phyloP scores from a whole-genome alignment of 2,113 vertebrate genomes.

The Tetrao urogallus region DNA sequence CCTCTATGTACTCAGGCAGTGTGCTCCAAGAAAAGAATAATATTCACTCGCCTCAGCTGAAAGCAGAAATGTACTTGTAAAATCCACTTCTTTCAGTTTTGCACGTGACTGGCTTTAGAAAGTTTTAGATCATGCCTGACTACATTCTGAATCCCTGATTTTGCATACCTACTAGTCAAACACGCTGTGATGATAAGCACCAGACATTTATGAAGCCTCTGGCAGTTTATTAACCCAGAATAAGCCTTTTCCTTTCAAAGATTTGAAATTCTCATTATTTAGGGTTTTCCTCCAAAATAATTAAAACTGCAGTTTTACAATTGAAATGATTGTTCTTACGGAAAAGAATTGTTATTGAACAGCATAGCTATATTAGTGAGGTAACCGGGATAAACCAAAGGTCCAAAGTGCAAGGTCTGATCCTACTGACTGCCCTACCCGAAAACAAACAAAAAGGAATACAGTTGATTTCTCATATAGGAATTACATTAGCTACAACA shows the following conservation, averaged over 20 bases:
- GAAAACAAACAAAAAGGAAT: background rate
- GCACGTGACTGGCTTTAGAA: background rate
- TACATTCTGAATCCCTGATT: background rate
- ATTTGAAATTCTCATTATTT: background rate
- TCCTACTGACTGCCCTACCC: background rate
- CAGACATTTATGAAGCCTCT: background rate
- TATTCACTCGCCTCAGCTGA: background rate
- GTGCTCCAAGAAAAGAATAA: fast-evolving
- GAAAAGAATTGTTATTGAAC: background rate
- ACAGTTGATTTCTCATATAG: background rate
- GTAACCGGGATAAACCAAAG: background rate
- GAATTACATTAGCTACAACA: background rate
- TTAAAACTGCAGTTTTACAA: background rate
- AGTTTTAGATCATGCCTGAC: background rate
- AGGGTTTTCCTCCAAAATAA: background rate
- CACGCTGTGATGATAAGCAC: background rate
- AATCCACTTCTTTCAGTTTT: background rate
- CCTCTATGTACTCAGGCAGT: background rate
- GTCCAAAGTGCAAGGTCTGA: background rate
- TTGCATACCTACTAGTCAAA: background rate
- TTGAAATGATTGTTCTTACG: background rate
- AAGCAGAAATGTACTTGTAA: background rate
- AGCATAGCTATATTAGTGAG: background rate
- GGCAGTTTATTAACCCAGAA: background rate
- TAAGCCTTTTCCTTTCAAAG: background rate